A percentile compares a stretch with the other conserved stretches of the same genome.
These are phyloP conservation scores for Hypotaenidia philippensis DNA, from an alignment of 2,797 vertebrate genomes.

Conservation along the genomic window DNA sequence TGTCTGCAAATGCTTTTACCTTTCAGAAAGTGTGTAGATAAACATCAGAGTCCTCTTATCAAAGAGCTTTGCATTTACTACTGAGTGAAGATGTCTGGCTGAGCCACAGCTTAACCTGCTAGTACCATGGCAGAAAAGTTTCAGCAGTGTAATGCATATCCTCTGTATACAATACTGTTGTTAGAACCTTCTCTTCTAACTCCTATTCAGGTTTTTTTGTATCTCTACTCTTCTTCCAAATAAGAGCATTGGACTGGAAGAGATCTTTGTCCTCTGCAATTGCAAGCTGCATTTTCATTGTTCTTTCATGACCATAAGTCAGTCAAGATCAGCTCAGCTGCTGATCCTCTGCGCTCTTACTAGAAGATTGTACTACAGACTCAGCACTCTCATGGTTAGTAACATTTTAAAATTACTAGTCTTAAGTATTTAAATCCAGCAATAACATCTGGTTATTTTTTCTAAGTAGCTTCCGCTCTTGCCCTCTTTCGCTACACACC, in stretches of 20 bases:
- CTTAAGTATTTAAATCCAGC: not conserved
- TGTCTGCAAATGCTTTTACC: not conserved
- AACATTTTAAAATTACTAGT: fast-evolving
- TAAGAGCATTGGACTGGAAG: not conserved
- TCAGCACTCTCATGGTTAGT: not conserved
- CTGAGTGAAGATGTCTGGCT: not conserved
- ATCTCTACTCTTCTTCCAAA: not conserved
- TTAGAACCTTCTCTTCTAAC: not conserved
- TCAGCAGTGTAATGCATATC: not conserved
- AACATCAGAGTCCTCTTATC: not conserved
- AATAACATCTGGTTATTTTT: not conserved
- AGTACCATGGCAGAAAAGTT: not conserved
- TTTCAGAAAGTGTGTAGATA: not conserved
- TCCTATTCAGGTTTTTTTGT: not conserved
- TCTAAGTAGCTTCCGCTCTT: not conserved
- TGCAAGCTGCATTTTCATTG: not conserved
- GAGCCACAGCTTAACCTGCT: not conserved
- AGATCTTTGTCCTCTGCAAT: not conserved
- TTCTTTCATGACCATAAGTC: not conserved
- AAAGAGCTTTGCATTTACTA: not conserved
- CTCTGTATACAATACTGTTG: not conserved
- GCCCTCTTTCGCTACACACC: not conserved
- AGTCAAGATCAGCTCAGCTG: not conserved
- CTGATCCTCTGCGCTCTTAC: not conserved
- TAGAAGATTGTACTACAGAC: not conserved